Evolutionary conservation across 1,140 invertebrate genomes (phyloP).

Genomic region (Drosophila quadrilineata): DNA sequence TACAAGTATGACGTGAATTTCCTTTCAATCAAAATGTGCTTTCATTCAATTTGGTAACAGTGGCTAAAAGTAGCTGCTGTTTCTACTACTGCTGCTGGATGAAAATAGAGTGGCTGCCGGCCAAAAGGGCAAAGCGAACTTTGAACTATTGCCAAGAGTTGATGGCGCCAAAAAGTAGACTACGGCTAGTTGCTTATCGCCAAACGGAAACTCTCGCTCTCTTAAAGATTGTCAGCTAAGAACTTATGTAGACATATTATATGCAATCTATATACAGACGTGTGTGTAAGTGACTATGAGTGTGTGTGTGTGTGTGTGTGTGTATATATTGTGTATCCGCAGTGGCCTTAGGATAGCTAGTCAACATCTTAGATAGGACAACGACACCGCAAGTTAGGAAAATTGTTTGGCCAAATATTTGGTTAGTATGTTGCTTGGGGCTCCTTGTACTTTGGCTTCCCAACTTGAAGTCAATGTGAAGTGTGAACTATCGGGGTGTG

Average conservation of each 20-base stretch:
- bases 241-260: slow-evolving; percentile 18
- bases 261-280: background rate
- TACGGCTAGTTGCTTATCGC: slow-evolving; percentile 32
- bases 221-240: slow-evolving; percentile 53
- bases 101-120: slow-evolving; percentile 23
- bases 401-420: slow-evolving; percentile 57
- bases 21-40: slow-evolving; percentile 76
- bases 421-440: slow-evolving; percentile 8
- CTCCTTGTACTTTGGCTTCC: background rate
- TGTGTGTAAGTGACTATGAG: background rate
- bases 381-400: slow-evolving; percentile 45
- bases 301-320: background rate
- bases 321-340: slow-evolving; percentile 15
- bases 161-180: slow-evolving; percentile 53
- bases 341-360: slow-evolving; percentile 18
- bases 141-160: slow-evolving; percentile 66
- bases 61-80: too few relatives aligned
- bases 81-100: slow-evolving; percentile 39
- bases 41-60: slow-evolving; percentile 67
- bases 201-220: slow-evolving; percentile 49
- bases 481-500: too few relatives aligned
- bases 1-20: slow-evolving; percentile 70
- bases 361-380: slow-evolving; percentile 25
- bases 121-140: slow-evolving; percentile 38
- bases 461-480: too few relatives aligned